A percentile compares a stretch with the other conserved stretches of the same genome.
phyloP scores from a whole-genome alignment of 2,113 vertebrate genomes.

The Scartelaos histophorus region DNA sequence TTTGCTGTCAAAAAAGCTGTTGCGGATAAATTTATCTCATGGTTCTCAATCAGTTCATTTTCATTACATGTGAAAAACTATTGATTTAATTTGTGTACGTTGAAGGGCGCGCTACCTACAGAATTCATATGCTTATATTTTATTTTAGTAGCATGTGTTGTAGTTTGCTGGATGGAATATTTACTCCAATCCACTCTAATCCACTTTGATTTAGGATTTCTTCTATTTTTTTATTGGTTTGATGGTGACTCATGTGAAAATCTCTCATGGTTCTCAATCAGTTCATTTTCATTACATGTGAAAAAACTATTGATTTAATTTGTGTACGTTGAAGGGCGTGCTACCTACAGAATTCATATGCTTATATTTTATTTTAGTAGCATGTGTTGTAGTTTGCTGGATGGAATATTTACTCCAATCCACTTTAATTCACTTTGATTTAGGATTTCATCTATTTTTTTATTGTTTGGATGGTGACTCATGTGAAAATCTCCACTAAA shows the following conservation, averaged over 20 bases:
- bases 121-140: not conserved
- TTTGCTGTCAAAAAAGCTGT: not conserved
- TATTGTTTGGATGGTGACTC: constrained; percentile 56
- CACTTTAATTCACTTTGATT: no score
- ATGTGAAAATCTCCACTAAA: constrained; percentile 73
- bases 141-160: not conserved
- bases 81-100: not conserved
- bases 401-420: not conserved
- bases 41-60: not conserved
- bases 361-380: not conserved
- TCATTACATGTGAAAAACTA: not conserved
- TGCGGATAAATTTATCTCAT: not conserved
- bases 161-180: not conserved
- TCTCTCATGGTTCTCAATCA: not conserved
- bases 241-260: no score
- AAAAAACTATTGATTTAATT: not conserved
- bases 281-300: not conserved
- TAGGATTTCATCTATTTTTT: constrained; percentile 12
- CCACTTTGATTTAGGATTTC: not conserved
- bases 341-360: not conserved
- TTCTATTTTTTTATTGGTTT: no score
- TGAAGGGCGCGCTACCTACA: not conserved
- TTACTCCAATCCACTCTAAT: no score
- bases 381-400: not conserved
- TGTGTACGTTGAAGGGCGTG: not conserved